Base-by-base conservation (phyloP, 2,888 invertebrate species). In the Oligia strigilis region DNA sequence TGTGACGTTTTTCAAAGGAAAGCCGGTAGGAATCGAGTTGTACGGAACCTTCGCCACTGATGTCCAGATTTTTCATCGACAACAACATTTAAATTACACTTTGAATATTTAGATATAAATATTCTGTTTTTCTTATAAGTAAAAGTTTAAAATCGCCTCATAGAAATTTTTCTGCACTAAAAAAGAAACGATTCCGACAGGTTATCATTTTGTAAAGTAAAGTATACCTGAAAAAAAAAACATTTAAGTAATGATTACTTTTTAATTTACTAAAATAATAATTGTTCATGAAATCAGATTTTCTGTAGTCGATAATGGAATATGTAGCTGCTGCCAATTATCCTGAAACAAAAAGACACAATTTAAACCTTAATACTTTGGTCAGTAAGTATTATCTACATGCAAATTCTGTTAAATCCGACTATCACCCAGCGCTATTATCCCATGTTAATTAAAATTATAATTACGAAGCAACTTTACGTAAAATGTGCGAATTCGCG, bases 321-420 rank as follows among this genome's bases (percentile, higher is more conserved):
- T 11, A 60, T 19, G 1, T 14, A 58, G 6, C 17, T 40, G 17
- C 23, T 60, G 23, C 55, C 9, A 46, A 60, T 69, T 79, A 70
- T 60, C 23, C 60, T 78, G 69, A 19, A 70, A 70, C 49, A 78
- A 79, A 78, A 49, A 58, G 17, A 70, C 14, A 58, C 29, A 52
- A 58, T 17, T 58, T 36, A 14, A 46, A 36, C 23, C 23, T 29
- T 36, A 74, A 58, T 17, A 17, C 4, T 11, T 73, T 46, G 40
- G 11, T 43, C 23, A 58, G 1, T 43, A 23, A 36, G 23, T 71
- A 52, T 23, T 71, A 71, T 5, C 5, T 0, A 43, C 11, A 77
- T 43, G 9, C 14, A 36, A 64, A 52, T 64, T 43, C 13, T 52
- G 23, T 64, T 17, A 17, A 43, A 43, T 52, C 3, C 23, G 29